Percentiles rank a stretch among this genome's conserved stretches.
Evolutionary conservation across 2,797 vertebrate genomes (phyloP).

Genomic region (Dendrocincla tyrannina): DNA sequence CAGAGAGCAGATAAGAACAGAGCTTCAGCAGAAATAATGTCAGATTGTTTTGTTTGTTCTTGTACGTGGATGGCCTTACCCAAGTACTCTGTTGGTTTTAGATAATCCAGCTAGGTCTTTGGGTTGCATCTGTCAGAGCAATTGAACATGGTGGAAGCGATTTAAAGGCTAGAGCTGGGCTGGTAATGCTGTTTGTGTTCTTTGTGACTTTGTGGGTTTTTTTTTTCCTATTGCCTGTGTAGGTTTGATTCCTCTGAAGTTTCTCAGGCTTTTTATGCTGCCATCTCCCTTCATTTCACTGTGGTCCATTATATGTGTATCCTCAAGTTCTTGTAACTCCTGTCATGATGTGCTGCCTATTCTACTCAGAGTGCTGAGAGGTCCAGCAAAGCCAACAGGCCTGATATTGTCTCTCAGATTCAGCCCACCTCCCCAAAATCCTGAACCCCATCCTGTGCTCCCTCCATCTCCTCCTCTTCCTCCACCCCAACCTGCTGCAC

Average conservation of each 20-base stretch:
- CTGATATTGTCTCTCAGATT: neutral
- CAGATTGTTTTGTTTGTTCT: slow-evolving; percentile 34
- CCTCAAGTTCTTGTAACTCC: neutral
- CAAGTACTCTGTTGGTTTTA: slow-evolving; percentile 16
- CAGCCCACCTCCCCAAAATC: neutral
- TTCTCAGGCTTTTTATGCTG: neutral
- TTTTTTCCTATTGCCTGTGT: neutral
- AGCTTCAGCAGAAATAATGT: slow-evolving; percentile 1
- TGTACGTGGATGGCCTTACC: neutral
- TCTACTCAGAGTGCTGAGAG: neutral
- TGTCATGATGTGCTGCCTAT: neutral
- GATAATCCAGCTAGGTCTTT: slow-evolving; percentile 17
- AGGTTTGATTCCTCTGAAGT: neutral
- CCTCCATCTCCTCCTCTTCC: neutral
- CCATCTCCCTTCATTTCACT: neutral
- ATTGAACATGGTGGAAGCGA: neutral
- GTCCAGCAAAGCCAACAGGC: neutral
- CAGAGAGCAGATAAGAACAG: neutral
- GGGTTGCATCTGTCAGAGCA: slow-evolving; percentile 7
- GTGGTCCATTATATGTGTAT: neutral
- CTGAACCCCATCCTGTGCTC: neutral
- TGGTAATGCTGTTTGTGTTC: neutral
- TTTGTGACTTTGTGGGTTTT: neutral
- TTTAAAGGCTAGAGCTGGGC: neutral
- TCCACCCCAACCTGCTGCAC: neutral